These are phyloP conservation scores for Smutsia gigantea DNA, from an alignment of 2,797 vertebrate species.

Conservation along the genomic window DNA sequence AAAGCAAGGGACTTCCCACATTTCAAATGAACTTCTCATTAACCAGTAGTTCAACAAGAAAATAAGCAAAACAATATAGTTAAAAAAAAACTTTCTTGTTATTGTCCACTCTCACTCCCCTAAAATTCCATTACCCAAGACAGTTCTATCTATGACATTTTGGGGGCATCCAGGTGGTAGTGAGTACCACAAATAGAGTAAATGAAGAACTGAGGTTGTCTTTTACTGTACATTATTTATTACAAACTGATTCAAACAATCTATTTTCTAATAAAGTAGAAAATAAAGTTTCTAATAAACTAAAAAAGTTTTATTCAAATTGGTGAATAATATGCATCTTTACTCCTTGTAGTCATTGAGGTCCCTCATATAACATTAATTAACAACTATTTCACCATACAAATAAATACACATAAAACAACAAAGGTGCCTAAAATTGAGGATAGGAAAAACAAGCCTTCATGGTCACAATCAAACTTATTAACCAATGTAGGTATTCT, in stretches of 20 bases:
- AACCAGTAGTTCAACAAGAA: background rate
- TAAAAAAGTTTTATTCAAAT: background rate
- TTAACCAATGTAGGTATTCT: background rate
- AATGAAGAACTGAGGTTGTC: background rate
- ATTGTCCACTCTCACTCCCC: background rate
- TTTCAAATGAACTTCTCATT: conserved; percentile 48
- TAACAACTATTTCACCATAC: conserved; percentile 27
- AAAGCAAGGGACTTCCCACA: conserved; percentile 10
- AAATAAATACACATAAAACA: conserved; percentile 47
- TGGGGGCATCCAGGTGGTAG: background rate
- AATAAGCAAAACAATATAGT: background rate
- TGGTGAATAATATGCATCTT: background rate
- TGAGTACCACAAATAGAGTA: background rate
- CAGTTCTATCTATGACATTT: background rate
- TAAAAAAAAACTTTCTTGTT: background rate
- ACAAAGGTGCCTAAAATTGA: background rate
- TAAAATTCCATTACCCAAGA: conserved; percentile 4
- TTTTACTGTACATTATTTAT: background rate
- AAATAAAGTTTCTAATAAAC: conserved; percentile 7
- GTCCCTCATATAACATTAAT: conserved; percentile 32
- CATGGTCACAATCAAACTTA: background rate
- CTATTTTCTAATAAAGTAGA: conserved; percentile 41
- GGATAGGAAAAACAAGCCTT: conserved; percentile 20
- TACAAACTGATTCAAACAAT: background rate
- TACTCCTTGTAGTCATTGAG: background rate